Base-by-base conservation (phyloP, 35 echinoderm and acorn worm genomes). In the Heliocidaris tuberculata region DNA sequence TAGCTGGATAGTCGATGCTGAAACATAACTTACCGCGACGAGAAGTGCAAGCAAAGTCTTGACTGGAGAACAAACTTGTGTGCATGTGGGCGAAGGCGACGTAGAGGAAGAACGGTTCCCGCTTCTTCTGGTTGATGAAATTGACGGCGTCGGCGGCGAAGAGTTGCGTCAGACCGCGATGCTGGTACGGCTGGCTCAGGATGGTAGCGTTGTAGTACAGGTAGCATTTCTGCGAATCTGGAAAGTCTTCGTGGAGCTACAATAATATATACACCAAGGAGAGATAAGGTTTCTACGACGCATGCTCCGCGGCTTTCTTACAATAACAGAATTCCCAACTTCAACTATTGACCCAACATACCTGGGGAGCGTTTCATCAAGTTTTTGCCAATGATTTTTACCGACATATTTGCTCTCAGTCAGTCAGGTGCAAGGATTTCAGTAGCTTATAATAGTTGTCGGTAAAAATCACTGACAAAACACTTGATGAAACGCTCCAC, bases 21-120 rank as follows among this genome's bases (percentile, higher is more conserved):
- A 19, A 5, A 70, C 6, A 27, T 88, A 16, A 78, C 19, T 96
- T 94, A 97, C 96, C 96, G 91, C 96, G 94, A 31, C 94, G 85
- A 7, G 96, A 97, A 21, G 94, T 93, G 13, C 96, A 95, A 87
- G 56, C 92, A 48, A 96, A 94, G 48, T 93, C 93, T 27, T 31
- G 49, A 59, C 30, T 61, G 10, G 95, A 78, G 61, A 96, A 96
- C 86, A 97, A 85, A 35, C 86, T 94, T 19, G 93, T 92, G n/a
- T 97, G 96, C 31, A 94, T 86, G 50, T 96, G 95, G 49, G 88
- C 88, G 5, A 97, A 93, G 19, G 96, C 93, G 30, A 96, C 86
- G 52, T 97, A 97, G 32, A 95, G 94, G 71, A 97, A 97, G 85
- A 97, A 97, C 2, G 96, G 96, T 13, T 93, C 13, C n/a, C 95